These are phyloP conservation scores for Euschistus heros DNA, from an alignment of 1,140 invertebrate genomes.

Conservation along the genomic window DNA sequence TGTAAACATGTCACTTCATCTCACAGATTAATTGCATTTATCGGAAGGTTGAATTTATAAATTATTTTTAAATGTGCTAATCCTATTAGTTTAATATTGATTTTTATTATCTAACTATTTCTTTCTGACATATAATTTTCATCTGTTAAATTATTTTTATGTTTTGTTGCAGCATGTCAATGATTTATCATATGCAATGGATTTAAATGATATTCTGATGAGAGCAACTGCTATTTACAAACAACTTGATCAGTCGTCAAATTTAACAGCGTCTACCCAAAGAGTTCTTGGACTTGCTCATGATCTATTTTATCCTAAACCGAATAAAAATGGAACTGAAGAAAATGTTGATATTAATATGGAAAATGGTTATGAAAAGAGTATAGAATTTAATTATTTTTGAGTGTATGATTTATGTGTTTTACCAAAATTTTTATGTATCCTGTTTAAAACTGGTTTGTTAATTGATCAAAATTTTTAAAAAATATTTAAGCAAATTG, in stretches of 20 bases:
- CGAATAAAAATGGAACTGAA: background rate
- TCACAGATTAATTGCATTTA: too few species aligned
- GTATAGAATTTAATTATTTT: slow-evolving; percentile 19
- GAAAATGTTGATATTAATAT: background rate
- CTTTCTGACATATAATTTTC: too few species aligned
- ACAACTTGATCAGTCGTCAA: slow-evolving; percentile 55
- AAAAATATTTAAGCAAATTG: too few species aligned
- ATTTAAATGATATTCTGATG: slow-evolving; percentile 65
- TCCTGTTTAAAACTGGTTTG: too few species aligned
- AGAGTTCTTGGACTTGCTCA: slow-evolving; percentile 49
- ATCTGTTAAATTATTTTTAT: background rate
- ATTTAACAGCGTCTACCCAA: slow-evolving; percentile 54
- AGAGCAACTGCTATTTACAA: slow-evolving; percentile 82
- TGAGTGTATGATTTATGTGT: background rate
- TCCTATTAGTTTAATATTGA: background rate
- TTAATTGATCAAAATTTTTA: too few species aligned
- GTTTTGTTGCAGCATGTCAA: slow-evolving; percentile 41
- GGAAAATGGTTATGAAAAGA: slow-evolving; percentile 14
- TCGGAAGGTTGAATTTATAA: too few species aligned
- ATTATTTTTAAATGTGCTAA: background rate
- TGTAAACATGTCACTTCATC: too few species aligned
- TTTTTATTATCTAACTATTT: background rate
- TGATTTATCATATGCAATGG: slow-evolving; percentile 73
- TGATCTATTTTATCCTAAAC: background rate
- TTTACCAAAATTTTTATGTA: too few species aligned